Evolutionary conservation across 1,140 invertebrate species (phyloP), one percentile per base, ranked within the genome.

Genomic region (Olivierus martensii): DNA sequence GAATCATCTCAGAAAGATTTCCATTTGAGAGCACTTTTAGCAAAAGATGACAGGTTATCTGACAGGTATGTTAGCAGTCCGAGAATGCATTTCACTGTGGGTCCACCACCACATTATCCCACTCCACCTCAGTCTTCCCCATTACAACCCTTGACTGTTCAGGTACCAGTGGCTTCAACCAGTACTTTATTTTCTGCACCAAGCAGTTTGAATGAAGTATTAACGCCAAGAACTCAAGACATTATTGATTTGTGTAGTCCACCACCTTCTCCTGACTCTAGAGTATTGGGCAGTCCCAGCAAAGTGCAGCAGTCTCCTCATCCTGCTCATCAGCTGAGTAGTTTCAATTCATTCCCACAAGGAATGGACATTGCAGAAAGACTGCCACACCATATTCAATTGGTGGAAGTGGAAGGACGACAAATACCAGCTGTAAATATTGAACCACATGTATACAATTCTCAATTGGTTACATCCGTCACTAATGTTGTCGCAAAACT

Each of bases 401-500:
- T 83, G 64, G 82, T 82, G 18, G 72, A 83, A 46, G 79, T 88
- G 41, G 82, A 83, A 61, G 81, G 80, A 60, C 81, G 80, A 39
- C 67, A 77, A 74, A 78, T 88, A 59, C 82, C 80, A 37, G 87
- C 83, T 67, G 87, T 89, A 60, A 89, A 88, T 67, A 79, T 81
- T 66, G 86, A 87, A 71, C 82, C 84, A 7, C 84, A 81, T 69
- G 77, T 82, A 49, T 84, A 83, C 62, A 75, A 77, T 18, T 83
- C 87, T 65, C 73, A 85, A 56, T 73, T 87, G 58, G 85, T 87
- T n/a, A 50, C 54, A 76, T 84, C 85, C 1, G 71, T 89, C 49
- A 78, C 81, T 11, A 85, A 89, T 67, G 77, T 88, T 55, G 78
- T 84, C 48, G 75, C 76, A 59, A 76, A 82, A 67, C 87, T 84